A percentile compares a stretch with the other conserved stretches of the same genome.
phyloP scores from a whole-genome alignment of 1,140 invertebrate genomes.

The Chrysomallon squamiferum region DNA sequence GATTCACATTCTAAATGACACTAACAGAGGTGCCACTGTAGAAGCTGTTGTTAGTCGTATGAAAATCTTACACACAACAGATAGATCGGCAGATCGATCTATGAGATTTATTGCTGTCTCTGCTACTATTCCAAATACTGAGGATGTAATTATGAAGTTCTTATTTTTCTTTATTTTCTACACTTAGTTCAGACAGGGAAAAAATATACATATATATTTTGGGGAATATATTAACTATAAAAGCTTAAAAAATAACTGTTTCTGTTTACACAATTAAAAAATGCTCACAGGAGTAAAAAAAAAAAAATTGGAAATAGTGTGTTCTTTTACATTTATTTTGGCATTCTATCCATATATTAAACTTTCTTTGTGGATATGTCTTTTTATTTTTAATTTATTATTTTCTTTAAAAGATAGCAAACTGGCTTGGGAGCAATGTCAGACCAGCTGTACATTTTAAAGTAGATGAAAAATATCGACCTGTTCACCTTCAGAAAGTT shows the following conservation, averaged over 20 bases:
- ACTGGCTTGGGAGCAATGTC: slow-evolving; percentile 70
- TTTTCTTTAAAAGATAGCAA: slow-evolving; percentile 65
- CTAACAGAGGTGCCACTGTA: slow-evolving; percentile 74
- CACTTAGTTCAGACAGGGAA: too few species aligned
- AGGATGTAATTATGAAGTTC: slow-evolving; percentile 67
- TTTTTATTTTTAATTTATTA: slow-evolving; percentile 5
- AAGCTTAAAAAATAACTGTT: too few species aligned
- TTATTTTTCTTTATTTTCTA: too few species aligned
- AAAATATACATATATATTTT: too few species aligned
- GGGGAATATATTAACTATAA: too few species aligned
- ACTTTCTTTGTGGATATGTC: too few species aligned
- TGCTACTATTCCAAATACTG: slow-evolving; percentile 79
- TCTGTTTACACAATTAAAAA: too few species aligned
- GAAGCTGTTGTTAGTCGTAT: slow-evolving; percentile 81
- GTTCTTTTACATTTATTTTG: neutral
- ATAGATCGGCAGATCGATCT: neutral
- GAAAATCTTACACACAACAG: slow-evolving; percentile 68
- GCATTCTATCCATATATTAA: too few species aligned
- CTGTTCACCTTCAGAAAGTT: slow-evolving; percentile 75
- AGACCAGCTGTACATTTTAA: slow-evolving; percentile 57
- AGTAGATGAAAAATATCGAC: slow-evolving; percentile 74
- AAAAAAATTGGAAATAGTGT: too few species aligned
- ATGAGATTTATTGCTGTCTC: slow-evolving; percentile 80
- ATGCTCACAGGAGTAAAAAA: too few species aligned
- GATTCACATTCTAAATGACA: slow-evolving; percentile 76